These are phyloP conservation scores for Acleris literana DNA, from an alignment of 2,888 invertebrate species.

Conservation along the genomic window DNA sequence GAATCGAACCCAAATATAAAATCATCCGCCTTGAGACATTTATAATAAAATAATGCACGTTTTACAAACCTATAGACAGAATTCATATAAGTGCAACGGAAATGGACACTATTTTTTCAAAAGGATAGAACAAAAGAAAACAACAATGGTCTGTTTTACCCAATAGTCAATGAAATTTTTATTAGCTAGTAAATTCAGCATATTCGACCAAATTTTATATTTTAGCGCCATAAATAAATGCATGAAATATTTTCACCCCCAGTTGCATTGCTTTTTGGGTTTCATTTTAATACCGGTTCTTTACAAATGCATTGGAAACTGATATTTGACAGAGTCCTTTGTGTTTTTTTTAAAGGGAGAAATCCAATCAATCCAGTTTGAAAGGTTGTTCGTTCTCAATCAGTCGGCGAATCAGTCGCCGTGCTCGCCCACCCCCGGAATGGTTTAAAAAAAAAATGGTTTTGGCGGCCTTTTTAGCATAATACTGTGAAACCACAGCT, in stretches of 20 bases:
- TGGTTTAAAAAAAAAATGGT: too few relatives aligned
- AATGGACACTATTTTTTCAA: too few relatives aligned
- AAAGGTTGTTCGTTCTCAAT: constrained; percentile 12
- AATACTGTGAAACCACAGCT: constrained; percentile 1
- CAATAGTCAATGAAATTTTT: too few relatives aligned
- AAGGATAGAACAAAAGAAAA: too few relatives aligned
- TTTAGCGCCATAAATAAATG: neutral
- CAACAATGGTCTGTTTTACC: too few relatives aligned
- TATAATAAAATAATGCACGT: too few relatives aligned
- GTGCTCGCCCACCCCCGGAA: constrained; percentile 1
- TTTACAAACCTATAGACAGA: too few relatives aligned
- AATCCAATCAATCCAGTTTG: constrained; percentile 12
- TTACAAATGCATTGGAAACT: constrained; percentile 6
- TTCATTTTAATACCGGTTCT: neutral
- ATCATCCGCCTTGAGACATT: too few relatives aligned
- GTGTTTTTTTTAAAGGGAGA: neutral
- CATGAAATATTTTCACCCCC: neutral
- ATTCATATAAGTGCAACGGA: too few relatives aligned
- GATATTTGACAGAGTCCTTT: constrained; percentile 4
- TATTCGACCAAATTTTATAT: too few relatives aligned
- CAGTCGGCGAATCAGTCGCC: neutral
- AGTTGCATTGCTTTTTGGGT: neutral
- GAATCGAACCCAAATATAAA: too few relatives aligned
- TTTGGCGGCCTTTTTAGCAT: neutral
- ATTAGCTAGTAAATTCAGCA: too few relatives aligned